Conservation (phyloP, 2,113 vertebrate species). For the Forbesichthys papilliferus region DNA sequence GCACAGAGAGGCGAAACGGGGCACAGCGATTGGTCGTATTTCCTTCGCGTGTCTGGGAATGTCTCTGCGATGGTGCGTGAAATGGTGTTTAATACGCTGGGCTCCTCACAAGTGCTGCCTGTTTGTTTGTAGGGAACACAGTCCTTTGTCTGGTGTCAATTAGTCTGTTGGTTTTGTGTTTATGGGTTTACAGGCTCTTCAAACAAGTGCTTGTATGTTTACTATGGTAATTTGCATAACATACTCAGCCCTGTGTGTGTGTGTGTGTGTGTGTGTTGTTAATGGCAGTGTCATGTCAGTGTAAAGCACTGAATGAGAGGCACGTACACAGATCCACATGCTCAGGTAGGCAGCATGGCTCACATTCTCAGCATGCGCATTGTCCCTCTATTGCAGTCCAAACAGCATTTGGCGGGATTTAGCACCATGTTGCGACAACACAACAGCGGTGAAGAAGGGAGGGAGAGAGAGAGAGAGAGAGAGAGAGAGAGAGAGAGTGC, state of each 20-base stretch:
- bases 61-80: constrained; percentile 12
- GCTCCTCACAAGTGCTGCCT: neutral
- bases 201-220: constrained; percentile 1
- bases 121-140: constrained; percentile 4
- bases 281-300: constrained; percentile 26
- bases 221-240: neutral
- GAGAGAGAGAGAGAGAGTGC: constrained; percentile 15
- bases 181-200: constrained; percentile 9
- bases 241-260: neutral
- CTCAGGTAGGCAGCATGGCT: constrained; percentile 6
- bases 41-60: constrained; percentile 33
- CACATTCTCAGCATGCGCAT: constrained; percentile 23
- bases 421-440: constrained; percentile 13
- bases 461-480: no score
- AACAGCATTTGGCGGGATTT: constrained; percentile 25
- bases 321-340: constrained; percentile 3
- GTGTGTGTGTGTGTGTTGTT: constrained; percentile 15
- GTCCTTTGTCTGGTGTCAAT: constrained; percentile 13
- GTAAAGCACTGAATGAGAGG: constrained; percentile 26
- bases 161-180: constrained; percentile 10
- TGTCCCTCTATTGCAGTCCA: constrained; percentile 30
- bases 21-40: constrained; percentile 40
- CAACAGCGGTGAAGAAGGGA: constrained; percentile 3
- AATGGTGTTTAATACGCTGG: constrained; percentile 11
- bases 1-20: constrained; percentile 36